Base-by-base conservation (phyloP, 2,113 vertebrate genomes). In the Emydura subglobosa region DNA sequence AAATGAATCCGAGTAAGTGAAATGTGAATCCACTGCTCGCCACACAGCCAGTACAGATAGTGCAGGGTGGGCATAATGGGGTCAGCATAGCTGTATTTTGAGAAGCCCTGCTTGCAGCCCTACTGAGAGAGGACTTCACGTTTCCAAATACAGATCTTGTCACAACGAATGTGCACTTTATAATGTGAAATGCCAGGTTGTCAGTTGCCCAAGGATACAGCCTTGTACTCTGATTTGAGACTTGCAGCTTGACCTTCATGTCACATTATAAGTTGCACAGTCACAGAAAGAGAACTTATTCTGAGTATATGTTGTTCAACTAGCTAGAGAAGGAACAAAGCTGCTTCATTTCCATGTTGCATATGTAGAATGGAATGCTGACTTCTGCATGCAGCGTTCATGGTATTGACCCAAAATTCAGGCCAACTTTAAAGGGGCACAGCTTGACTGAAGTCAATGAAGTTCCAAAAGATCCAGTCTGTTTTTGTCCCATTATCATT, bases 141-240 rank as follows among this genome's bases (percentile, higher is more conserved):
- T 72, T 72, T 21, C 68, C 39, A 72, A 72, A 9, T 72, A 72
- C 68, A 55, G 44, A 49, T 21, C 29, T 89, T 47, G 13, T 47
- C 50, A 51, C 7, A 0, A 5, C 12, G 55, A 89, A 61, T 1
- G 0, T 34, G 13, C 13, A 34, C 49, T 85, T 87, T 5, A 44
- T 47, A 8, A 53, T 21, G 34, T 44, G 21, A 50, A 72, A 13
- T n/a, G 85, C 55, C 8, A 74, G 13, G 44, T 27, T 19, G 34
- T 19, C 49, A 11, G 79, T 51, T 80, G 31, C 19, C 49, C 50
- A 34, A 50, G 31, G 79, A 9, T 10, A 8, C 68, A 44, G 31
- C 54, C 83, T 59, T 82, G 17, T 31, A 89, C 31, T 79, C 50
- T 65, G 47, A 44, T 86, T 72, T 88, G 86, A 92, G 49, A 39